Conservation (phyloP, 2,888 invertebrate genomes). For the Mayetiola destructor region DNA sequence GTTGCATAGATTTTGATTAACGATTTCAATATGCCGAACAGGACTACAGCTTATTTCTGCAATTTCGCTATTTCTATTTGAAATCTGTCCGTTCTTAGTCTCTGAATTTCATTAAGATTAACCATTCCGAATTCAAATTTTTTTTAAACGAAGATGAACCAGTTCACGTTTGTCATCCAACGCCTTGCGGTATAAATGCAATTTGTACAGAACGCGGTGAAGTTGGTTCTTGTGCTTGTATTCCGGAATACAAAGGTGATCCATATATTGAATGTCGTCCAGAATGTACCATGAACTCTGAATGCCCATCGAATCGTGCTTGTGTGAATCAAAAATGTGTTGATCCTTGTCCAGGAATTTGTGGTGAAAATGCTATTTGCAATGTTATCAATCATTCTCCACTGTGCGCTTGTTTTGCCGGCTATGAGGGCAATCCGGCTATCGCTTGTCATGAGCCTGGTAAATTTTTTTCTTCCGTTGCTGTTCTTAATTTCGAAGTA, state of each 20-base stretch:
- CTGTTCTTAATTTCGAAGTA: background rate
- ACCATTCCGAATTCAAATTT: background rate
- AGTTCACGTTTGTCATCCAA: conserved; percentile 44
- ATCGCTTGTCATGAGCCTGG: conserved; percentile 32
- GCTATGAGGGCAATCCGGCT: conserved; percentile 47
- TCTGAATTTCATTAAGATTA: background rate
- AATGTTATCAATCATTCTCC: conserved; percentile 51
- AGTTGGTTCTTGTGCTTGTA: conserved; percentile 49
- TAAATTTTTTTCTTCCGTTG: conserved; percentile 25
- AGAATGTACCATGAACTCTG: conserved; percentile 51
- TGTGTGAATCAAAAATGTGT: conserved; percentile 63
- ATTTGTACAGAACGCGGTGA: conserved; percentile 47
- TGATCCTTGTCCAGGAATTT: conserved; percentile 71
- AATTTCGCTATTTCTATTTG: background rate
- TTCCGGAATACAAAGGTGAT: conserved; percentile 48
- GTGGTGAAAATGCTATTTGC: conserved; percentile 66
- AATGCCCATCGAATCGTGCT: conserved; percentile 47
- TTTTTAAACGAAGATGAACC: conserved; percentile 30
- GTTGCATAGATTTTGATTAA: no score
- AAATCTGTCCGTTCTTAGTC: background rate
- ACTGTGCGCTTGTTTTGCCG: conserved; percentile 44
- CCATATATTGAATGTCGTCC: conserved; percentile 52
- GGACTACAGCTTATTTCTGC: no score
- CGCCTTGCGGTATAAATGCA: conserved; percentile 54
- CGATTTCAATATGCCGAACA: no score